Percentiles rank a stretch among this genome's conserved stretches.
Conservation (phyloP, 2,113 vertebrate species). For the Sinosuthora webbiana region DNA sequence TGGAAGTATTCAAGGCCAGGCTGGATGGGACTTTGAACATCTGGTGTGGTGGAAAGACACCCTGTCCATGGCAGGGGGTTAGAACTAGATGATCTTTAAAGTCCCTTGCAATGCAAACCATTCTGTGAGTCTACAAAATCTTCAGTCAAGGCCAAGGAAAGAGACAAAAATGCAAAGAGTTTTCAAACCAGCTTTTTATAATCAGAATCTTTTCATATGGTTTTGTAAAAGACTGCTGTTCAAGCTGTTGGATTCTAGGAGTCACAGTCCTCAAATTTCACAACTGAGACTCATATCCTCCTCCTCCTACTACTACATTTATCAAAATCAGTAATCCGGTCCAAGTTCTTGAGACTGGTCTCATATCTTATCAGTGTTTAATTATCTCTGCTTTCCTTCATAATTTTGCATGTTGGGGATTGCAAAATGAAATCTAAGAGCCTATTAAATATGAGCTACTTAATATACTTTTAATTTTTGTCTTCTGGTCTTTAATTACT, state of each 20-base stretch:
- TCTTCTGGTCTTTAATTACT: conserved; percentile 45
- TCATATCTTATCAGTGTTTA: not conserved
- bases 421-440: conserved; percentile 11
- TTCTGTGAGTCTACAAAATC: not conserved
- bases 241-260: not conserved
- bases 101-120: not conserved
- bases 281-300: not conserved
- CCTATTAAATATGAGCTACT: not conserved
- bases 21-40: not conserved
- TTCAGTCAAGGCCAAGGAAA: not conserved
- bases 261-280: not conserved
- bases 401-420: not conserved
- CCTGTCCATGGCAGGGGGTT: too few species aligned
- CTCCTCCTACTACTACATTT: not conserved
- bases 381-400: not conserved
- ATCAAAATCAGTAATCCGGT: not conserved
- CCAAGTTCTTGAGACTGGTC: not conserved
- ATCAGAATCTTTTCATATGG: accelerated
- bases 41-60: not conserved
- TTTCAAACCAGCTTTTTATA: not conserved
- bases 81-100: not conserved
- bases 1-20: not conserved
- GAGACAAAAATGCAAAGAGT: not conserved
- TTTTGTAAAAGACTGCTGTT: not conserved
- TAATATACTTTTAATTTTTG: conserved; percentile 1